Evolutionary conservation across 1,140 invertebrate genomes (phyloP).

Genomic region (Scaptodrosophila lebanonensis): DNA sequence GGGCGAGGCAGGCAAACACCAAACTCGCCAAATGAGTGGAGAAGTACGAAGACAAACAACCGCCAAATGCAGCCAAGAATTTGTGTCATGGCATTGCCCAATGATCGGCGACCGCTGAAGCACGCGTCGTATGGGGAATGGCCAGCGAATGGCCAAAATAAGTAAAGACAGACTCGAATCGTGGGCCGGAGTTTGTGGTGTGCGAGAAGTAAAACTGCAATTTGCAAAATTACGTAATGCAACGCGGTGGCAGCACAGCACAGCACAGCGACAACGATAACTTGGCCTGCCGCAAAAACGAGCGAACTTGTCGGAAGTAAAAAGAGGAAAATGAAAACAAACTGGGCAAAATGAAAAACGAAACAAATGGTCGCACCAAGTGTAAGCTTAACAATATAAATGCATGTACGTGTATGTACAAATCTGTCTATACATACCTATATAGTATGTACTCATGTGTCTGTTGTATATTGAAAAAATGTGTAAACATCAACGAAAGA

Average conservation of each 20-base stretch:
- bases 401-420: no score
- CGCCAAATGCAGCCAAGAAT: slow-evolving; percentile 50
- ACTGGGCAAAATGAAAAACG: no score
- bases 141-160: slow-evolving; percentile 7
- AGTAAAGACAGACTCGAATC: slow-evolving; percentile 21
- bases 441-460: no score
- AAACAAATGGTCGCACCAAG: no score
- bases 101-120: slow-evolving; percentile 23
- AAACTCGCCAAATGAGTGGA: slow-evolving; percentile 25
- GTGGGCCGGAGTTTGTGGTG: slow-evolving; percentile 2
- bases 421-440: no score
- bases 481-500: slow-evolving; percentile 20
- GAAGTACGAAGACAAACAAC: slow-evolving; percentile 31
- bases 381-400: no score
- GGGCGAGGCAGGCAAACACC: no score
- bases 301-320: slow-evolving; percentile 45
- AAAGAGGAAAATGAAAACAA: neutral
- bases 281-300: slow-evolving; percentile 28
- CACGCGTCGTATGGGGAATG: slow-evolving; percentile 52
- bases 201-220: slow-evolving; percentile 59
- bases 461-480: slow-evolving; percentile 41
- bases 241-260: slow-evolving; percentile 19
- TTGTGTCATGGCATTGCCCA: slow-evolving; percentile 64
- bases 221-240: slow-evolving; percentile 38
- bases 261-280: slow-evolving; percentile 27